Evolutionary conservation across 1,140 invertebrate species (phyloP), one percentile per base, ranked within the genome.

Genomic region (Magallana angulata): DNA sequence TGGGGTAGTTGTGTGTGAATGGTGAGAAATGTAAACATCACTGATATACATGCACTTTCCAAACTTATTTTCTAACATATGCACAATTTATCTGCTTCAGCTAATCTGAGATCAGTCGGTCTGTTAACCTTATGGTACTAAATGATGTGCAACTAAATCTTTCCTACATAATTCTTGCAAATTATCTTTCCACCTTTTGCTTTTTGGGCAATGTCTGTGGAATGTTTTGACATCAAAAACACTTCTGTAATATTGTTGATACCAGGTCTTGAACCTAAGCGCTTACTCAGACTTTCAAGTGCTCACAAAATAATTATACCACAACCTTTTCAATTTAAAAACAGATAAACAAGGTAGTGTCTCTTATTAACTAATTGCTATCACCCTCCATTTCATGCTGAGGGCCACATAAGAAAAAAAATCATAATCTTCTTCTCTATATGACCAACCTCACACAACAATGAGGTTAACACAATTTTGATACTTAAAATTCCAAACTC

Each of bases 381-480:
- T 30, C 60, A 11, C 24, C 24, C 36, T 30, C 14, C 68, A 30
- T 76, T 76, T 24, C 68, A 18, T 36, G 68, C 68, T 76, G 68
- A 76, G 68, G 68, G 68, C 8, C 12, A 30, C 24, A 30, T 76
- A 71, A 71, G 36, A 48, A 48, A 48, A 48, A 48, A 48, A 48
- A 2, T n/a, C 4, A 48, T 5, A 71, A 24, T 0, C 64, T 71
- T 71, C 18, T 71, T 36, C 68, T 76, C 68, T 30, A 30, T 76
- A 9, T 76, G 68, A 76, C 68, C 60, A 76, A 76, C 24, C 12
- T 76, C 30, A 48, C 24, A 76, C 7, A 76, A 76, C 68, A 76
- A 76, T 76, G 68, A 76, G 24, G 68, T 76, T 76, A 76, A 76
- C 68, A 76, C 36, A 76, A 30, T 76, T 76, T 76, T 76, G 24